Percentiles rank a stretch among this genome's conserved stretches.
Evolutionary conservation across 1,140 invertebrate species (phyloP).

Genomic region (Pteromalus puparum): DNA sequence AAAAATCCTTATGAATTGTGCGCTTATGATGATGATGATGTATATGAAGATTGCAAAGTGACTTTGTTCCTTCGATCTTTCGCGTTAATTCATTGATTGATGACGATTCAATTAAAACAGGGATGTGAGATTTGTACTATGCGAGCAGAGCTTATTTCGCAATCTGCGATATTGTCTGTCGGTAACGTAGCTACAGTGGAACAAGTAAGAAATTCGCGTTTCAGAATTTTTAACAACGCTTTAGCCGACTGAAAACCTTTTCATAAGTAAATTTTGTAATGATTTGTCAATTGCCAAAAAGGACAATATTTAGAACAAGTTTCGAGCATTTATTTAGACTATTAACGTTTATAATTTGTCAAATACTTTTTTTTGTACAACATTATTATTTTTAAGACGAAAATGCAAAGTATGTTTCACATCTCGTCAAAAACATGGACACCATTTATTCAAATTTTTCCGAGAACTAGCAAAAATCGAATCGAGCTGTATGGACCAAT

Average conservation of each 20-base stretch:
- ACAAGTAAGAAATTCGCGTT: neutral
- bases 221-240: neutral
- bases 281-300: neutral
- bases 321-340: neutral
- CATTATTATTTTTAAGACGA: neutral
- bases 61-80: constrained; percentile 41
- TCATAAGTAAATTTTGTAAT: neutral
- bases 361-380: neutral
- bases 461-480: neutral
- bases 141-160: neutral
- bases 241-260: neutral
- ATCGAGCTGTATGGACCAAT: constrained; percentile 6
- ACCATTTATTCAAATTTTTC: constrained; percentile 44
- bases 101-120: constrained; percentile 6
- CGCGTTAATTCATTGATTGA: neutral
- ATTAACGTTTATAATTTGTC: neutral
- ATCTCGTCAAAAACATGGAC: constrained; percentile 11
- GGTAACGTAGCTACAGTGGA: neutral
- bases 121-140: constrained; percentile 32
- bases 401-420: constrained; percentile 21
- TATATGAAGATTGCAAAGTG: constrained; percentile 1
- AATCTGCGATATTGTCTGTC: neutral
- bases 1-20: constrained; percentile 9
- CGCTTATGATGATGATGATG: neutral
- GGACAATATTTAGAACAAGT: neutral